Evolutionary conservation across 2,888 invertebrate genomes (phyloP).

Genomic region (Drosophila sordidapex): DNA sequence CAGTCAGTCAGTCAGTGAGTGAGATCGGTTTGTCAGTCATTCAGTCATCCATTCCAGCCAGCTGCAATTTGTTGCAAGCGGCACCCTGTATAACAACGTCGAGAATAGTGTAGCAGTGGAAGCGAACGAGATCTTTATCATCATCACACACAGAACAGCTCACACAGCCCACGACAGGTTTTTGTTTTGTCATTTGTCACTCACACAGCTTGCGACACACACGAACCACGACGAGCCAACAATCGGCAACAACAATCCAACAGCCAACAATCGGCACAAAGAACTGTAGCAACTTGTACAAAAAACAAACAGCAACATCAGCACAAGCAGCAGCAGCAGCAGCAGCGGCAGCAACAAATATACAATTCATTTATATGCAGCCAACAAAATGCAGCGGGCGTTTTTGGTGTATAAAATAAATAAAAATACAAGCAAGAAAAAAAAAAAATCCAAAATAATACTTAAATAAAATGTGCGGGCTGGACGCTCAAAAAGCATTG

Average conservation of each 20-base stretch:
- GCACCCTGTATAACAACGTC: slow-evolving; percentile 72
- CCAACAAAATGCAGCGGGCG: slow-evolving; percentile 76
- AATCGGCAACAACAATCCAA: slow-evolving; percentile 32
- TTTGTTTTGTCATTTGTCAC: slow-evolving; percentile 85
- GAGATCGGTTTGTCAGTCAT: slow-evolving; percentile 8
- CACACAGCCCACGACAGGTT: slow-evolving; percentile 84
- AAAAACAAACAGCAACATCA: slow-evolving; percentile 21
- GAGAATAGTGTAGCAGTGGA: slow-evolving; percentile 17
- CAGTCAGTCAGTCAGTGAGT: slow-evolving; percentile 22
- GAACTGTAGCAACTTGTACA: slow-evolving; percentile 77
- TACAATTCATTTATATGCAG: slow-evolving; percentile 80
- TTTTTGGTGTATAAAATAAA: slow-evolving; percentile 75
- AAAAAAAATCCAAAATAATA: slow-evolving; percentile 53
- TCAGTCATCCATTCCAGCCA: slow-evolving; percentile 24
- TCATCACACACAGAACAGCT: slow-evolving; percentile 53
- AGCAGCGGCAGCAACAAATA: slow-evolving; percentile 20
- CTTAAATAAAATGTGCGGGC: slow-evolving; percentile 78
- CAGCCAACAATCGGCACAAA: slow-evolving; percentile 51
- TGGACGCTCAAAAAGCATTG: slow-evolving; percentile 51
- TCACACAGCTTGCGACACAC: slow-evolving; percentile 82
- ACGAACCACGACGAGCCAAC: slow-evolving; percentile 63
- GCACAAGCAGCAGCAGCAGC: slow-evolving; percentile 15
- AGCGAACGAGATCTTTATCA: slow-evolving; percentile 73
- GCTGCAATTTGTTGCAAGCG: slow-evolving; percentile 75
- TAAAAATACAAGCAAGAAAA: slow-evolving; percentile 47